Evolutionary conservation across 2,113 vertebrate genomes (phyloP).

Genomic region (Macquaria ambigua): DNA sequence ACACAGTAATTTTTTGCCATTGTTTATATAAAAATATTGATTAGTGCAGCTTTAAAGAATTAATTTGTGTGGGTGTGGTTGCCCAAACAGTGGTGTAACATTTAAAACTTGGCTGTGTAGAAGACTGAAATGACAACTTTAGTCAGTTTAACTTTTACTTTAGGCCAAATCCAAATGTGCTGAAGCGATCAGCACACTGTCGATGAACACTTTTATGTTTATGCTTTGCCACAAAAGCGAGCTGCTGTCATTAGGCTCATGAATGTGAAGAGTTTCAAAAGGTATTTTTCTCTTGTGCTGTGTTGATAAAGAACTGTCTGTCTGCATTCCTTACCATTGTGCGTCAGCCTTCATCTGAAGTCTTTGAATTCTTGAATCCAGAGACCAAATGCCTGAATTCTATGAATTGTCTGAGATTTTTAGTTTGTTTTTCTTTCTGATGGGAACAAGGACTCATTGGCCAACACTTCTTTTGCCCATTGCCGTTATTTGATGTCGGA

Average conservation of each 20-base stretch:
- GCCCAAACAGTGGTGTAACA: not conserved
- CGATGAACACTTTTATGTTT: not conserved
- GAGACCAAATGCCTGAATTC: not conserved
- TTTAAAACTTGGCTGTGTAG: not conserved
- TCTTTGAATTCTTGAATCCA: conserved; percentile 43
- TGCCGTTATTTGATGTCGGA: not conserved
- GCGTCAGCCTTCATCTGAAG: not conserved
- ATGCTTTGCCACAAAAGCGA: too few species aligned
- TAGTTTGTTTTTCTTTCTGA: not conserved
- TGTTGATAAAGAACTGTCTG: conserved; percentile 51
- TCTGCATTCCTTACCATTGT: conserved; percentile 57
- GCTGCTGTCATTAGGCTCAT: not conserved
- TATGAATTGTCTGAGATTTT: not conserved
- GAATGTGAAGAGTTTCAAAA: conserved; percentile 6
- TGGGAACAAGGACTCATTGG: not conserved
- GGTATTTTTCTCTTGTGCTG: conserved; percentile 6
- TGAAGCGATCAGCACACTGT: not conserved
- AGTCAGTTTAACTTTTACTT: not conserved
- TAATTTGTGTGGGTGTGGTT: not conserved
- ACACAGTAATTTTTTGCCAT: too few species aligned
- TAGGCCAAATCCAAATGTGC: not conserved
- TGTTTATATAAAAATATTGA: too few species aligned
- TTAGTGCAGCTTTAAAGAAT: too few species aligned
- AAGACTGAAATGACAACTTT: not conserved
- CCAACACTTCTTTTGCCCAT: not conserved